Evolutionary conservation across 2,888 invertebrate species (phyloP).

Genomic region (Yponomeuta sedellus): DNA sequence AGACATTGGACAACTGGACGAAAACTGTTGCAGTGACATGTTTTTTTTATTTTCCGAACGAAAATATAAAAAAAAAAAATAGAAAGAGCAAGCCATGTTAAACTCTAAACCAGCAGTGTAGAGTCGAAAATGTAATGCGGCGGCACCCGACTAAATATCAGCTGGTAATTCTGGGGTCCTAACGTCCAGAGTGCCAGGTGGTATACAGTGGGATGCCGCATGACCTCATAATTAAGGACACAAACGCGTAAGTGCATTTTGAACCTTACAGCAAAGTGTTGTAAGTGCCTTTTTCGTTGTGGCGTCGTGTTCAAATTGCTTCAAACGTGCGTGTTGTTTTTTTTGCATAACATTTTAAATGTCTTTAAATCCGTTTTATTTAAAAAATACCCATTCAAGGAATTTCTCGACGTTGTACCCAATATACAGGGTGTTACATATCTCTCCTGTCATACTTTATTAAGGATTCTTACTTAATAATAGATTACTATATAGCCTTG

Average conservation of each 20-base stretch:
- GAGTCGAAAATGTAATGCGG: constrained; percentile 8
- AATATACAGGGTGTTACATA: no score
- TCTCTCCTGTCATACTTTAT: no score
- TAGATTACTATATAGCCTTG: no score
- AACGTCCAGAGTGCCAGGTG: constrained; percentile 90
- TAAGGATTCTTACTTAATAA: no score
- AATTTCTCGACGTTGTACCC: no score
- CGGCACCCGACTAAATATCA: constrained; percentile 88
- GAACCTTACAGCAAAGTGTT: not conserved
- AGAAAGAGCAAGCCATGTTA: not conserved
- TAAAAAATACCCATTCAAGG: no score
- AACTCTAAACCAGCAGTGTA: not conserved
- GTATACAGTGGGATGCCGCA: constrained; percentile 78
- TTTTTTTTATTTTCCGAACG: not conserved
- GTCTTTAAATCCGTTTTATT: no score
- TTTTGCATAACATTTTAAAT: not conserved
- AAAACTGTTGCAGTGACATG: no score
- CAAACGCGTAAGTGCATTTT: constrained; percentile 18
- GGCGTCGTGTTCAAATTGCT: not conserved
- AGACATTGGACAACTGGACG: no score
- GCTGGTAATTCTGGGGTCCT: constrained; percentile 97
- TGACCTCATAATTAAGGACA: constrained; percentile 28
- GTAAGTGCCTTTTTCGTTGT: constrained; percentile 7
- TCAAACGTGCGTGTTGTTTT: not conserved
- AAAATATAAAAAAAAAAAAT: not conserved